Evolutionary conservation across 2,888 invertebrate species (phyloP).

Genomic region (Hirtodrosophila alboralis): DNA sequence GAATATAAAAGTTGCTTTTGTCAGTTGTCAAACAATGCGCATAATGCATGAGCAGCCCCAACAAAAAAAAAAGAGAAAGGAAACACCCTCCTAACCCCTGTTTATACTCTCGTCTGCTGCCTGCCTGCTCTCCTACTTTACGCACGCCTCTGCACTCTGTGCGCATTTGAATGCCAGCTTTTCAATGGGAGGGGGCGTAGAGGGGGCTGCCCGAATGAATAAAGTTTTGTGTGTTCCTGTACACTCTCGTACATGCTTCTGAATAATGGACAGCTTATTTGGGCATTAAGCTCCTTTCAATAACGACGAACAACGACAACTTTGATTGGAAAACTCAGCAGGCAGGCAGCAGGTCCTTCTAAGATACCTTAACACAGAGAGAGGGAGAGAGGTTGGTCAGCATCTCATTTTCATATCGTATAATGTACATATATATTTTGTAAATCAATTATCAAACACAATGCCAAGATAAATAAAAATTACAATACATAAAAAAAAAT

Average conservation of each 20-base stretch:
- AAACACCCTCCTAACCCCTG: too few relatives aligned
- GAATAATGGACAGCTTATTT: constrained; percentile 78
- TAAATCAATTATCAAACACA: constrained; percentile 64
- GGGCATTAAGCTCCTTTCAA: constrained; percentile 76
- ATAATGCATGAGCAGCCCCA: constrained; percentile 69
- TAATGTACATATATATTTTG: constrained; percentile 42
- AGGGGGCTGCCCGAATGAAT: too few relatives aligned
- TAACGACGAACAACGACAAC: constrained; percentile 71
- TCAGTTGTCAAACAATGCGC: constrained; percentile 76
- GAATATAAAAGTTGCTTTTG: constrained; percentile 72
- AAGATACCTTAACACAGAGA: not conserved
- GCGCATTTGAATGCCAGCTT: constrained; percentile 64
- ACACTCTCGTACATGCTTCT: constrained; percentile 61
- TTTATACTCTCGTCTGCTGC: not conserved
- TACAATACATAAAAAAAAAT: constrained; percentile 21
- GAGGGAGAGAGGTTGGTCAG: constrained; percentile 31
- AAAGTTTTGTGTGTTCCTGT: constrained; percentile 35
- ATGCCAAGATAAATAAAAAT: constrained; percentile 43
- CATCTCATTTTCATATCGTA: constrained; percentile 60
- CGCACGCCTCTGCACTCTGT: constrained; percentile 35
- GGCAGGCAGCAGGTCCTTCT: constrained; percentile 11
- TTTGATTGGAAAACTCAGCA: constrained; percentile 74
- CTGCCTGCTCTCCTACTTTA: not conserved
- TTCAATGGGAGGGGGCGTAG: constrained; percentile 5
- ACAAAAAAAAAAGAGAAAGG: too few relatives aligned